These are phyloP conservation scores for Molossus molossus DNA, from an alignment of 2,797 vertebrate species.

Conservation along the genomic window DNA sequence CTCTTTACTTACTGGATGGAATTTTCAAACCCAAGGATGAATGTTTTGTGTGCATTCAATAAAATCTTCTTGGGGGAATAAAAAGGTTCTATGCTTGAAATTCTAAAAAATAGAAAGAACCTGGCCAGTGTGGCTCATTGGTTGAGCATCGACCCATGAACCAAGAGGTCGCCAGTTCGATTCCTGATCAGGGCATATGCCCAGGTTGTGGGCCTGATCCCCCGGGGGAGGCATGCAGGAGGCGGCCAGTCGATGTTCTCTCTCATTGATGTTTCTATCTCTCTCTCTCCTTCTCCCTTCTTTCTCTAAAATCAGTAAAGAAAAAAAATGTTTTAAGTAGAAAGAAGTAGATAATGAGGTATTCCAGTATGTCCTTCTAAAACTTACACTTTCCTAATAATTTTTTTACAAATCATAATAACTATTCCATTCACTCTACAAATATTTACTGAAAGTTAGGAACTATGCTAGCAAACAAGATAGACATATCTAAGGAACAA, in stretches of 20 bases:
- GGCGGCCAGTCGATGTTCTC: too few relatives aligned
- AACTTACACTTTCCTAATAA: not conserved
- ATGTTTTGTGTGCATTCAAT: not conserved
- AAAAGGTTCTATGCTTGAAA: not conserved
- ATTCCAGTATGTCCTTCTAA: not conserved
- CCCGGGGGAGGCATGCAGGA: too few relatives aligned
- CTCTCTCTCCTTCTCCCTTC: too few relatives aligned
- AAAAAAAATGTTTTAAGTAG: too few relatives aligned
- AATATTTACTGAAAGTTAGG: not conserved
- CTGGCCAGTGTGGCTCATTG: too few relatives aligned
- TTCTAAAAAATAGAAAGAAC: not conserved
- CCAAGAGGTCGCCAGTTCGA: too few relatives aligned
- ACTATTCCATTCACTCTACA: slow-evolving; percentile 38
- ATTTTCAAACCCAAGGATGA: not conserved
- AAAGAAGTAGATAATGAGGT: not conserved
- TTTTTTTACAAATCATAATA: slow-evolving; percentile 5
- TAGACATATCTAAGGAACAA: not conserved
- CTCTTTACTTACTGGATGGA: not conserved
- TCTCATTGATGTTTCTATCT: too few relatives aligned
- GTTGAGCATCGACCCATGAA: too few relatives aligned
- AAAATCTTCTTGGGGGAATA: not conserved
- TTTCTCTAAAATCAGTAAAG: too few relatives aligned
- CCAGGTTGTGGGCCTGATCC: too few relatives aligned
- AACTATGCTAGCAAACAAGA: not conserved
- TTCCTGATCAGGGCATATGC: too few relatives aligned